These are phyloP conservation scores for Apis mellifera DNA, from an alignment of 1,140 invertebrate species.

Conservation along the genomic window DNA sequence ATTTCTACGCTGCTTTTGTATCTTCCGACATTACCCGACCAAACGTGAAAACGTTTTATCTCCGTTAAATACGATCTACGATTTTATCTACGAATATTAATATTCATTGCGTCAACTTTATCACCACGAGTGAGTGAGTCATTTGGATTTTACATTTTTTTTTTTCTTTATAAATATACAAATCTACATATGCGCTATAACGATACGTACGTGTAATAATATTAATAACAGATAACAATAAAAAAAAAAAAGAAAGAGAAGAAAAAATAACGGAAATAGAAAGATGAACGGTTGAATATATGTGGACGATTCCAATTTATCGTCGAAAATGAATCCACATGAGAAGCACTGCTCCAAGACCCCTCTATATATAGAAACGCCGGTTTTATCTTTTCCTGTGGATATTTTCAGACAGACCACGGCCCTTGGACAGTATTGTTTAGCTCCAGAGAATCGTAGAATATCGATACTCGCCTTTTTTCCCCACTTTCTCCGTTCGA, in stretches of 20 bases:
- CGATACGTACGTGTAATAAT: no score
- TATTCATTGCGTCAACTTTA: neutral
- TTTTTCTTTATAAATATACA: no score
- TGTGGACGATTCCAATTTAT: conserved; percentile 21
- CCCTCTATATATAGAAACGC: conserved; percentile 64
- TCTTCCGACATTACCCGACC: conserved; percentile 13
- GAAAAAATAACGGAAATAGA: no score
- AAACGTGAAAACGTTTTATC: neutral
- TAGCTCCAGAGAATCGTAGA: conserved; percentile 29
- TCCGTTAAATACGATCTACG: no score
- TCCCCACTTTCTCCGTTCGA: neutral
- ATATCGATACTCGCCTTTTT: conserved; percentile 18
- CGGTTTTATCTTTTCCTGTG: conserved; percentile 66
- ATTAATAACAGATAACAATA: no score
- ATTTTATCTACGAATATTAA: neutral
- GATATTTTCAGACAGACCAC: conserved; percentile 62
- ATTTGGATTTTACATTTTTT: neutral
- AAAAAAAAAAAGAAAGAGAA: no score
- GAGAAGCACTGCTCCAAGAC: conserved; percentile 59
- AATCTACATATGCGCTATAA: no score
- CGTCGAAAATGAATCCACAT: conserved; percentile 20
- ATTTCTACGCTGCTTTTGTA: conserved; percentile 22
- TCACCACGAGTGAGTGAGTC: neutral
- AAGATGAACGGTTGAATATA: neutral
- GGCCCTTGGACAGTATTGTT: conserved; percentile 51